Evolutionary conservation across 1,140 invertebrate genomes (phyloP).

Genomic region (Neelides sp.): DNA sequence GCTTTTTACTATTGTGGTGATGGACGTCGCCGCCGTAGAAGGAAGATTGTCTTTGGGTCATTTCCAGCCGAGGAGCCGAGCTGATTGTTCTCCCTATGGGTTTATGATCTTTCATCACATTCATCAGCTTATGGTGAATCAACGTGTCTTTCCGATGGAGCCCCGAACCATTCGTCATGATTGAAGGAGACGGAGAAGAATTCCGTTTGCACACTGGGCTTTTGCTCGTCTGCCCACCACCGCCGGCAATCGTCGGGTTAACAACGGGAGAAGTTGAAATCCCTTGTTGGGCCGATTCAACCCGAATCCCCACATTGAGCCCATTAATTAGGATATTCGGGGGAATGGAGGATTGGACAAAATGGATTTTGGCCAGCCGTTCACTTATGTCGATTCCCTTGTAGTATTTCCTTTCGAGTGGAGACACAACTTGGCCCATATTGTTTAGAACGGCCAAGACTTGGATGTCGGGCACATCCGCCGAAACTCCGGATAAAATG

Average conservation of each 20-base stretch:
- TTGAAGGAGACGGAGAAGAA: background rate
- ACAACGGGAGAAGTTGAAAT: background rate
- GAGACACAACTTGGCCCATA: conserved; percentile 36
- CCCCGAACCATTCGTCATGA: conserved; percentile 1
- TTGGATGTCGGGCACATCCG: conserved; percentile 34
- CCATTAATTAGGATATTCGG: conserved; percentile 1
- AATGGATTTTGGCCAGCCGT: conserved; percentile 33
- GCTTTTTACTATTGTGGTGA: background rate
- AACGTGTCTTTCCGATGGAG: background rate
- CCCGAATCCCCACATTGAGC: background rate
- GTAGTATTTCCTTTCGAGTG: conserved; percentile 36
- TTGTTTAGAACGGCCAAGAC: conserved; percentile 34
- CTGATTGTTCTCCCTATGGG: conserved; percentile 8
- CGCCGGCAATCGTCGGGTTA: background rate
- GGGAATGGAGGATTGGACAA: conserved; percentile 7
- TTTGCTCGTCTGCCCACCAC: conserved; percentile 44
- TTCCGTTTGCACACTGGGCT: conserved; percentile 40
- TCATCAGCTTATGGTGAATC: background rate
- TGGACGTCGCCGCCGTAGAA: background rate
- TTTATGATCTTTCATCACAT: conserved; percentile 2
- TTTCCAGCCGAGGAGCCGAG: conserved; percentile 15
- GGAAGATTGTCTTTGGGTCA: background rate
- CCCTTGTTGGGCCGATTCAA: background rate
- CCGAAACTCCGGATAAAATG: conserved; percentile 33
- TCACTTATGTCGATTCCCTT: conserved; percentile 37